Evolutionary conservation across 2,888 invertebrate species (phyloP).

Genomic region (Zeuzera pyrina): DNA sequence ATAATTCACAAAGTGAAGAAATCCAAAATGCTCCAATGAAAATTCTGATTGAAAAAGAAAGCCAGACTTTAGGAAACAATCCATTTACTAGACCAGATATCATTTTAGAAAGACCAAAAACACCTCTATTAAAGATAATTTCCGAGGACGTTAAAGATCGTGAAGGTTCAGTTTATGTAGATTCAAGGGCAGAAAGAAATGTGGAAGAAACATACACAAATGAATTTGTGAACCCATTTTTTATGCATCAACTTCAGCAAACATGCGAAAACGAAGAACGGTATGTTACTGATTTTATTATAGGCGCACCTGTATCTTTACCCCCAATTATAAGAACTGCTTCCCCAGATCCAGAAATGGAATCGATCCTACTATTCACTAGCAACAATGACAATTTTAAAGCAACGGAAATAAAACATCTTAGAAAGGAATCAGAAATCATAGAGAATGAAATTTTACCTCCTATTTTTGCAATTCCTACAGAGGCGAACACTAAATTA

Average conservation of each 20-base stretch:
- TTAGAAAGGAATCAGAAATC: slow-evolving; percentile 17
- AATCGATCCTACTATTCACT: no score
- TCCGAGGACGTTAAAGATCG: slow-evolving; percentile 36
- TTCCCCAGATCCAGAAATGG: slow-evolving; percentile 41
- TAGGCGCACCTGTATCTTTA: slow-evolving; percentile 66
- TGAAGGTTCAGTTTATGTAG: slow-evolving; percentile 34
- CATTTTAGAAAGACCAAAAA: slow-evolving; percentile 43
- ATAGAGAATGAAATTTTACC: slow-evolving; percentile 8
- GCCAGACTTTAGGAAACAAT: slow-evolving; percentile 22
- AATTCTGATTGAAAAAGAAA: slow-evolving; percentile 29
- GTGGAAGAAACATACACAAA: slow-evolving; percentile 24
- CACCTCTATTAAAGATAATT: slow-evolving; percentile 57
- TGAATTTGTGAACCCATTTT: slow-evolving; percentile 55
- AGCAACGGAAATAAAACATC: no score
- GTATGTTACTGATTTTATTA: slow-evolving; percentile 59
- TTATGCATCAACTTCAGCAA: slow-evolving; percentile 35
- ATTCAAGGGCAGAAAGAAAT: slow-evolving; percentile 32
- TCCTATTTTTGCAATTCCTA: slow-evolving; percentile 7
- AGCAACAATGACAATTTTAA: no score
- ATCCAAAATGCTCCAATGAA: slow-evolving; percentile 32
- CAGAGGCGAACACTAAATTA: no score
- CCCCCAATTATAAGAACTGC: slow-evolving; percentile 45
- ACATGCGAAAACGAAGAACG: slow-evolving; percentile 23
- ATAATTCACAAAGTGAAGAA: slow-evolving; percentile 53
- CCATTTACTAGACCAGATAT: slow-evolving; percentile 36